Evolutionary conservation across 2,888 invertebrate species (phyloP), one percentile per base, ranked within the genome.

Genomic region (Mesorhabditis spiculigera): DNA sequence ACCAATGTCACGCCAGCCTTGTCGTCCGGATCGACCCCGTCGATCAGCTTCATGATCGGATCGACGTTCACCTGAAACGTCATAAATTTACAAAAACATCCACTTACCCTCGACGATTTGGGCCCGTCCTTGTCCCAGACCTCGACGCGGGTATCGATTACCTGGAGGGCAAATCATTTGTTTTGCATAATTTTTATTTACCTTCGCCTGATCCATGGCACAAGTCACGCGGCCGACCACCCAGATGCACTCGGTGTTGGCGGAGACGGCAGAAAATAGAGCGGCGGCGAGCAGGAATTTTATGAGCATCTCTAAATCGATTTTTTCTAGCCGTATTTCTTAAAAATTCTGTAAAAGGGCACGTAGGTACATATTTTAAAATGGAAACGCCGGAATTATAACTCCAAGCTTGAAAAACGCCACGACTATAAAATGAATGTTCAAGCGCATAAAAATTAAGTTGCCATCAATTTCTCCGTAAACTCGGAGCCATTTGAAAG

Each of bases 241-340:
- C 82, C 83, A 83, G 5, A 81, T 74, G 71, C 82, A 83, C 68
- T 82, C 80, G 10, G 79, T 81, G 66, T 75, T 76, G 8, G 74
- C 76, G 8, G 69, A 68, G 13, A 50, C 68, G 61, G 66, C 69
- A 66, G 13, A 67, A 63, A n/a, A 66, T 10, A 66, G 66, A 58
- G 69, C 45, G 6, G 65, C 43, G 43, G 70, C 45, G 43, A 70
- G 43, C 28, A 28, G 28, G 28, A 3, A 3, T 28, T 28, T 28
- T 28, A 28, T 28, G 28, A 28, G 28, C 28, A 28, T 28, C 3
- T 28, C 28, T 28, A 28, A 28, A 28, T 28, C 28, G 28, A 28
- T 28, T 28, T 28, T 28, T 28, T 28, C 28, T 28, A 28, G 28
- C 28, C 28, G 1, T 28, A 28, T 28, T 28, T 28, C 28, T 28